These are phyloP conservation scores for Coracopsis vasa DNA, from an alignment of 2,113 vertebrate genomes.

Conservation along the genomic window DNA sequence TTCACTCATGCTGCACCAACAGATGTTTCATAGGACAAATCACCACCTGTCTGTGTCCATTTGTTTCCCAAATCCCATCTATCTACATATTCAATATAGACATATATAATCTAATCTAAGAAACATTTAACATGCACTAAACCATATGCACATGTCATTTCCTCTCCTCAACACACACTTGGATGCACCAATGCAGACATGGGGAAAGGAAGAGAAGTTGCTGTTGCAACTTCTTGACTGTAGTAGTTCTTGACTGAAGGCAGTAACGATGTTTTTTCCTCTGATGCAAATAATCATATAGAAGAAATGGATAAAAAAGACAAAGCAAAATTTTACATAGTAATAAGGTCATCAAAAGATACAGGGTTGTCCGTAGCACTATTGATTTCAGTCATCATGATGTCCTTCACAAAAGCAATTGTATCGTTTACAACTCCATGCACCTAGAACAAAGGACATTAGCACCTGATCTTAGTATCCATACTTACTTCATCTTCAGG, in stretches of 20 bases:
- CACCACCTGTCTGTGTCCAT: neutral
- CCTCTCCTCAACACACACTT: neutral
- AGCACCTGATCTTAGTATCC: neutral
- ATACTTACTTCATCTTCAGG: neutral
- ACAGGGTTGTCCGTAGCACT: conserved; percentile 99
- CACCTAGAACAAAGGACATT: conserved; percentile 76
- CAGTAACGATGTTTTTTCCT: neutral
- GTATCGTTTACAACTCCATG: conserved; percentile 95
- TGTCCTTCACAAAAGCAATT: conserved; percentile 91
- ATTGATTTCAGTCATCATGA: conserved; percentile 95
- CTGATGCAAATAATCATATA: neutral
- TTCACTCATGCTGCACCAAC: neutral
- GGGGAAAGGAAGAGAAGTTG: neutral
- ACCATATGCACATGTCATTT: neutral
- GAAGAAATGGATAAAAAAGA: neutral
- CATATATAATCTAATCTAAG: neutral
- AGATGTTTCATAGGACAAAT: neutral
- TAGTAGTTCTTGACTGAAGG: neutral
- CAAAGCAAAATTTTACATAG: neutral
- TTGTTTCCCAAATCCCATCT: neutral
- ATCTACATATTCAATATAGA: neutral
- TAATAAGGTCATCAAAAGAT: conserved; percentile 74
- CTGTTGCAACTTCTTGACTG: neutral
- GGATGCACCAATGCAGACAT: neutral
- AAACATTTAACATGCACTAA: neutral